These are phyloP conservation scores for Megalurothrips usitatus DNA, from an alignment of 2,888 invertebrate genomes.

Conservation along the genomic window DNA sequence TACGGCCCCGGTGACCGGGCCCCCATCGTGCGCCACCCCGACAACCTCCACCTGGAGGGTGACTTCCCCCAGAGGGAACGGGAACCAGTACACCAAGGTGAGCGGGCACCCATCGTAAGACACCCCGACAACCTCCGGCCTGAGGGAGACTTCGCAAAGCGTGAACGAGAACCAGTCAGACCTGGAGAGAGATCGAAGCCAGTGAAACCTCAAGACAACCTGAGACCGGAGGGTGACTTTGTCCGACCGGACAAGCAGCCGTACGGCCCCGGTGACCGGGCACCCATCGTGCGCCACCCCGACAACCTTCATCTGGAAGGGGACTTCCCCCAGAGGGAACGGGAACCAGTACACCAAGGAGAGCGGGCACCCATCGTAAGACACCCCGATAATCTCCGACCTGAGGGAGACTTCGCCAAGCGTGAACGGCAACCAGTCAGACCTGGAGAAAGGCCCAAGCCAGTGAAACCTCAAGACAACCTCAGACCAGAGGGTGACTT, in stretches of 20 bases:
- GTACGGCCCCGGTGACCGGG: constrained; percentile 53
- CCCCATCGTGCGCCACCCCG: constrained; percentile 49
- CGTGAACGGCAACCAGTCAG: constrained; percentile 34
- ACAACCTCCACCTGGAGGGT: constrained; percentile 51
- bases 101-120: constrained; percentile 46
- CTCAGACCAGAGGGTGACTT: constrained; percentile 50
- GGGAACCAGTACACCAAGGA: constrained; percentile 42
- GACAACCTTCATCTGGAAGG: constrained; percentile 61
- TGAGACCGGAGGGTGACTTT: constrained; percentile 50
- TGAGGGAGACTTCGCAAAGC: constrained; percentile 45
- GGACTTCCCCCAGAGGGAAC: constrained; percentile 49
- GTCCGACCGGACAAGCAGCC: constrained; percentile 50
- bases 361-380: constrained; percentile 52
- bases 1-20: constrained; percentile 54
- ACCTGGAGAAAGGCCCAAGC: constrained; percentile 49
- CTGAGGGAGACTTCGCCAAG: constrained; percentile 52
- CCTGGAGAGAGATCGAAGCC: constrained; percentile 43
- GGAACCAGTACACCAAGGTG: constrained; percentile 43
- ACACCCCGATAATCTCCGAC: constrained; percentile 54
- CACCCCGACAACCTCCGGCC: constrained; percentile 49
- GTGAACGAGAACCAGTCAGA: constrained; percentile 45
- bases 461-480: constrained; percentile 46
- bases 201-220: constrained; percentile 50
- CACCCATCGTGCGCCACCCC: constrained; percentile 53
- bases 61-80: constrained; percentile 44